Percentiles rank a stretch among this genome's conserved stretches.
These are phyloP conservation scores for Eulemur rufifrons DNA, from an alignment of 2,113 vertebrate species.

Conservation along the genomic window DNA sequence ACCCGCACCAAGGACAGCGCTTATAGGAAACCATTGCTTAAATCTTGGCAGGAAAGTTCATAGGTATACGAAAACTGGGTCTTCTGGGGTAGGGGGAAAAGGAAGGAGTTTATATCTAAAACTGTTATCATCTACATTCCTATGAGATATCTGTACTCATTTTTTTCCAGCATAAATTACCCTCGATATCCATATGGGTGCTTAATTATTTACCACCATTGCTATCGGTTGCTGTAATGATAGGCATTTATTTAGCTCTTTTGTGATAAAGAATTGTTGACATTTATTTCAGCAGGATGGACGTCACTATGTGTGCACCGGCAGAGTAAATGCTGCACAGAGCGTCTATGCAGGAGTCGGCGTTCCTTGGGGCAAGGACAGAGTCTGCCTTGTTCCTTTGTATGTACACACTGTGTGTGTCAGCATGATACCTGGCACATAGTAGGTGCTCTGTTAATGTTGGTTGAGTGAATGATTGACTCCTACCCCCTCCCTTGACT, in stretches of 20 bases:
- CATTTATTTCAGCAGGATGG: background rate
- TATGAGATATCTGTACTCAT: background rate
- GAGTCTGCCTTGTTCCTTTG: rapidly evolving
- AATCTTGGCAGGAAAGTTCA: background rate
- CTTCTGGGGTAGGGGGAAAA: background rate
- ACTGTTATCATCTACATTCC: background rate
- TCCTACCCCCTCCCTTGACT: background rate
- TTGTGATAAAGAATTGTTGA: background rate
- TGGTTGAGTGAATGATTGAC: background rate
- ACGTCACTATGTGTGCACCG: background rate
- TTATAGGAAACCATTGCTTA: background rate
- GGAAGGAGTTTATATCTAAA: background rate
- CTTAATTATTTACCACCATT: background rate
- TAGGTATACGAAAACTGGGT: background rate
- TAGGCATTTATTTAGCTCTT: background rate
- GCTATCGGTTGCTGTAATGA: background rate
- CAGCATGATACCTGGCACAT: background rate
- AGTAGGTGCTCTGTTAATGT: background rate
- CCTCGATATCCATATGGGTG: background rate
- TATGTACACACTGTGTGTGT: background rate
- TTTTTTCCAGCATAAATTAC: constrained; percentile 13
- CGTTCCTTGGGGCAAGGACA: background rate
- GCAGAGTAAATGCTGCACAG: background rate
- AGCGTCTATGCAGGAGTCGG: background rate
- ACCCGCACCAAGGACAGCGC: background rate